Evolutionary conservation across 2,888 invertebrate genomes (phyloP).

Genomic region (Orthonevra nobilis): DNA sequence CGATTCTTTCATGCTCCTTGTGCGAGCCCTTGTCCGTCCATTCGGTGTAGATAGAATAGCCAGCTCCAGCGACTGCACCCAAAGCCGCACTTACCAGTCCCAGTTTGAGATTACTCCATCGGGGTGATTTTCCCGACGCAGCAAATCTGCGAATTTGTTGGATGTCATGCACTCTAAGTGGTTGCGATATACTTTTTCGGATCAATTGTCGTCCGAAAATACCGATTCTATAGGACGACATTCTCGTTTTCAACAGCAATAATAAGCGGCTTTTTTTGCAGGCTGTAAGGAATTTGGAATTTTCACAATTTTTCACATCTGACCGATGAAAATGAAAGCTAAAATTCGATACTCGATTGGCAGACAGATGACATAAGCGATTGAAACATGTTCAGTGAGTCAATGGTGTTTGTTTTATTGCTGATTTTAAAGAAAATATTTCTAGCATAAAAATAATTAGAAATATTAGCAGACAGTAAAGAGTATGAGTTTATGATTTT

Average conservation of each 20-base stretch:
- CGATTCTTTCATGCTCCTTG: constrained; percentile 78
- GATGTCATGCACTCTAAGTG: constrained; percentile 4
- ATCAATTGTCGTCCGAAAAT: constrained; percentile 30
- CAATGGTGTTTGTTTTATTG: too few species aligned
- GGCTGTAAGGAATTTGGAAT: neutral
- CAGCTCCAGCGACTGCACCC: constrained; percentile 82
- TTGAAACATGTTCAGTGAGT: too few species aligned
- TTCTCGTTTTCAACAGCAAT: constrained; percentile 25
- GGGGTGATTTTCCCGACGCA: constrained; percentile 17
- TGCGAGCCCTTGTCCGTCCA: constrained; percentile 75
- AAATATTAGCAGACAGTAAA: too few species aligned
- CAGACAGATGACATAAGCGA: neutral
- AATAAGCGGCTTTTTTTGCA: too few species aligned
- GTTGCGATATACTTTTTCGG: constrained; percentile 16
- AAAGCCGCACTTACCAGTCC: constrained; percentile 83
- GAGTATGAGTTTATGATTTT: too few species aligned
- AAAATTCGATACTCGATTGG: constrained; percentile 37
- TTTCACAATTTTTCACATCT: constrained; percentile 38
- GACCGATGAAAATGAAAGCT: constrained; percentile 20
- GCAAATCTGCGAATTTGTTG: constrained; percentile 60
- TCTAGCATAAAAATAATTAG: too few species aligned
- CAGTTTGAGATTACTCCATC: constrained; percentile 80
- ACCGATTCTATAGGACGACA: constrained; percentile 65
- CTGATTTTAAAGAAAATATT: too few species aligned
- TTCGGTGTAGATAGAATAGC: constrained; percentile 79